Base-by-base conservation (phyloP, 2,888 invertebrate genomes). In the Cybosia mesomella region DNA sequence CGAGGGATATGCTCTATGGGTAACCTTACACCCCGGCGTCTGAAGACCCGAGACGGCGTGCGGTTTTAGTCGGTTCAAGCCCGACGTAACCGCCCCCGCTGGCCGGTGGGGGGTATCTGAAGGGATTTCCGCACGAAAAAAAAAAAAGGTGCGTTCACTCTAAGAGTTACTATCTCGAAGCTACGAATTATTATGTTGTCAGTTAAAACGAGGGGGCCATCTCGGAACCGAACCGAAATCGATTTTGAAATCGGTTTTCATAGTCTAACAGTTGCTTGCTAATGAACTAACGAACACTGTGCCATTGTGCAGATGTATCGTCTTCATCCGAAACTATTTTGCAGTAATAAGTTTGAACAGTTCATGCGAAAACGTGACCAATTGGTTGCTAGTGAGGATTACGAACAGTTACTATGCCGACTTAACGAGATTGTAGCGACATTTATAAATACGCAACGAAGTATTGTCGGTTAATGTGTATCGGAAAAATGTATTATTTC, bases 291-390 rank as follows among this genome's bases (percentile, higher is more conserved):
- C 49, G n/a, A 24, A n/a, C 28, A 49, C 60, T 43, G 7, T 43
- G 60, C 53, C 21, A 62, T 53, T 61, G 43, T 53, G 49, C 49
- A 1, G 8, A 53, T 49, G 49, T 62, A 49, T 53, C 32, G 49
- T 21, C 61, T 32, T n/a, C 32, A 13, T 24, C 18, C 49, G 32
- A 36, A 22, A 59, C 21, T 53, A 62, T 49, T 61, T 61, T 62
- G 21, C 24, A 8, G 49, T 32, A 62, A 62, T 62, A 62, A 32
- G 32, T 49, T 53, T 62, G 32, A n/a, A 49, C 49, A 62, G 28
- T 62, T 62, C 61, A 32, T 62, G 28, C 49, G 49, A 13, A n/a
- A 53, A 63, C 63, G 63, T 63, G 63, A 63, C 34, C 34, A 54
- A 54, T 34, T 54, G 21, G 63, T 34, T 53, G 22, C 53, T 53